Base-by-base conservation (phyloP, 2,797 vertebrate species). In the Acanthurus lineatus region DNA sequence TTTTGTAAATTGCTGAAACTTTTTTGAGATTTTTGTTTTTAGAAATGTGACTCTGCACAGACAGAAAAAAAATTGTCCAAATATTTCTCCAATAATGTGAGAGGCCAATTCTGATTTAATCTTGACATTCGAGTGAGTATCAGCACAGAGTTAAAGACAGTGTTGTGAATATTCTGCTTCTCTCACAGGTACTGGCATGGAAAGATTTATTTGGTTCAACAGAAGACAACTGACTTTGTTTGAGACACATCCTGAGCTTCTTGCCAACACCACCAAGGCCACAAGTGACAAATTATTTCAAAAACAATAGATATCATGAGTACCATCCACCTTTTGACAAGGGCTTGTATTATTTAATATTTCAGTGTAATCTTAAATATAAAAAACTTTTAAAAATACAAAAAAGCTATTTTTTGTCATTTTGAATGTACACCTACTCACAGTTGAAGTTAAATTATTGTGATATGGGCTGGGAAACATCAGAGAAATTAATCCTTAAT, bases 241-340 rank as follows among this genome's bases (percentile, higher is more conserved):
- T 17, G 6, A 8, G 54, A 52, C 57, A 72, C 62, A 42, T 75
- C 58, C 66, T 40, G 49, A 49, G 7, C 16, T 52, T 38, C 1
- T 16, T 25, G n/a, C 14, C 40, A 77, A 76, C 72, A 57, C 12
- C 53, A 16, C 15, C 40, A 77, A 76, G 72, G 60, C 16, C 56
- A 10, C 16, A 7, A 48, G 58, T 0, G 4, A 59, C 61, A 74
- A 63, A 80, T 61, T 60, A 85, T 4, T 19, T 35, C 3, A 4
- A 54, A 59, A 66, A 76, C 28, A 71, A 19, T 42, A 32, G 17
- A 64, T 20, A 53, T 14, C 8, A 49, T 0, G 8, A 8, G 12
- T 8, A 51, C 20, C 40, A 11, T 28, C 9, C 49, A 38, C 3
- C 25, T 9, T 35, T 11, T 9, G 58, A 57, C 56, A 73, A 22